Conservation (phyloP, 1,140 invertebrate species). For the Teleopsis dalmanni region DNA sequence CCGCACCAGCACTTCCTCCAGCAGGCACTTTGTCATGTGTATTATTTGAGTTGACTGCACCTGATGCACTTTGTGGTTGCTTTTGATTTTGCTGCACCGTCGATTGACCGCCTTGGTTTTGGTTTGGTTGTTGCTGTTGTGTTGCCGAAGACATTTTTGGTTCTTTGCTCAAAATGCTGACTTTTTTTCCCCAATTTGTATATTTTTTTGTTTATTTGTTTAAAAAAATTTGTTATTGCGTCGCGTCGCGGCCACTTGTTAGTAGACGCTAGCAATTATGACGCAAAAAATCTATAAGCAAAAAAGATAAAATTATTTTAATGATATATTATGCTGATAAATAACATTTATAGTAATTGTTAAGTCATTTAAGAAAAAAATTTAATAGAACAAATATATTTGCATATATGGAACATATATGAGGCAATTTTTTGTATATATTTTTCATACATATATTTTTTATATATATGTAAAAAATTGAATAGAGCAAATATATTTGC, state of each 20-base stretch:
- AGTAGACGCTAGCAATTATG: conserved; percentile 5
- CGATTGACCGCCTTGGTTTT: conserved; percentile 8
- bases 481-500: too few relatives aligned
- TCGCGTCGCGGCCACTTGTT: conserved; percentile 8
- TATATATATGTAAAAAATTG: too few relatives aligned
- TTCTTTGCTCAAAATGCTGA: background rate
- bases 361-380: too few relatives aligned
- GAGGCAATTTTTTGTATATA: too few relatives aligned
- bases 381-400: too few relatives aligned
- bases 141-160: conserved; percentile 15
- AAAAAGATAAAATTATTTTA: too few relatives aligned
- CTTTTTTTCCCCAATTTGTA: background rate
- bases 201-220: conserved; percentile 3
- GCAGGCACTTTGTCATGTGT: conserved; percentile 14
- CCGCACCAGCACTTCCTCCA: conserved; percentile 10
- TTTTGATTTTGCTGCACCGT: conserved; percentile 24
- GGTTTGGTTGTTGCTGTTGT: conserved; percentile 10
- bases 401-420: too few relatives aligned
- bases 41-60: conserved; percentile 17
- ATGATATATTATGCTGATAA: too few relatives aligned
- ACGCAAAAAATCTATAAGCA: too few relatives aligned
- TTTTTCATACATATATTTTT: too few relatives aligned
- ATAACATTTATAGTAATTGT: too few relatives aligned
- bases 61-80: conserved; percentile 22
- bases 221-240: conserved; percentile 2